Conservation (phyloP, 2,113 vertebrate genomes). For the Marmota monax region DNA sequence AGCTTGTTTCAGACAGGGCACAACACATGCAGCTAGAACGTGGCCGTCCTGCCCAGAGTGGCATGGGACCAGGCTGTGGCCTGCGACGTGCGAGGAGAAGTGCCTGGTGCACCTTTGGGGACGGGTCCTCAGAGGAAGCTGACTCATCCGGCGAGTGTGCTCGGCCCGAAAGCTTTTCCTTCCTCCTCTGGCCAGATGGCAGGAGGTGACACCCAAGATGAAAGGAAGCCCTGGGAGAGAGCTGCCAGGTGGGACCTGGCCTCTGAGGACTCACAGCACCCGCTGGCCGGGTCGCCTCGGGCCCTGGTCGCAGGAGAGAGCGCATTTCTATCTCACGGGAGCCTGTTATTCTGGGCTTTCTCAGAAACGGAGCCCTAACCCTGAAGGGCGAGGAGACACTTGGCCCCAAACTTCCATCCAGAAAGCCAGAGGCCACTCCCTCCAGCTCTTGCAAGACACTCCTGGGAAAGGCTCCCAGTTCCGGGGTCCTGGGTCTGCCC, state of each 20-base stretch:
- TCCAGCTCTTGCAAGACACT: background rate
- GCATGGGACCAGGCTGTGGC: background rate
- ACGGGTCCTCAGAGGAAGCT: background rate
- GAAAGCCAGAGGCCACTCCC: background rate
- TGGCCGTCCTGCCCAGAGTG: background rate
- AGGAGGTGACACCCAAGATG: background rate
- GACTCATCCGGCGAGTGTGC: background rate
- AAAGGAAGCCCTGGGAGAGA: background rate
- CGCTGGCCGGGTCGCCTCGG: no score
- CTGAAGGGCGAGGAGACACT: background rate
- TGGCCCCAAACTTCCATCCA: background rate
- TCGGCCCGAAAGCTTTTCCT: background rate
- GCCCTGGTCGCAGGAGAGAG: no score
- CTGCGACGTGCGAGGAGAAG: background rate
- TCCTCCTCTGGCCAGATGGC: background rate
- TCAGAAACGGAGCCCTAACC: background rate
- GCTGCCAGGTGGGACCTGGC: background rate
- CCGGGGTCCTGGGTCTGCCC: no score
- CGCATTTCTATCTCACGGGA: background rate
- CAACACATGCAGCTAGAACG: background rate
- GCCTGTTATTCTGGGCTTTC: conserved; percentile 16
- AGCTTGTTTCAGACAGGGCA: background rate
- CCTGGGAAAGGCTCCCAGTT: background rate
- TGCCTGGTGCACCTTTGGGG: background rate
- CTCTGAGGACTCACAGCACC: background rate